phyloP scores from a whole-genome alignment of 2,888 invertebrate species.

The Oscheius sp. region DNA sequence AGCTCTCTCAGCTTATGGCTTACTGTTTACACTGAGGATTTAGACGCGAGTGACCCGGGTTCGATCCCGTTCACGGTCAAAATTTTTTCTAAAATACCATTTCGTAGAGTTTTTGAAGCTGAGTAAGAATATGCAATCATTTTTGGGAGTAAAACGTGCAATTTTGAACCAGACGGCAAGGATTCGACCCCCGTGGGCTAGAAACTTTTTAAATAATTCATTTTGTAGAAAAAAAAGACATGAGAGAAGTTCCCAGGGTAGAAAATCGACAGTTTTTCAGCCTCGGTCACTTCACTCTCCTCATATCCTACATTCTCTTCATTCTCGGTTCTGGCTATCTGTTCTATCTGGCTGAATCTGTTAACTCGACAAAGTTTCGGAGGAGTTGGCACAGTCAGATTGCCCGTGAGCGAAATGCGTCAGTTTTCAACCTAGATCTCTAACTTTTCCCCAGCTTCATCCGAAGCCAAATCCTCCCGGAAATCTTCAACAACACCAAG shows the following conservation, averaged over 20 bases:
- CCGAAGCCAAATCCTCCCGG: slow-evolving; percentile 47
- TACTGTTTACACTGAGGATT: too few relatives aligned
- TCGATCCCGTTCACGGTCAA: too few relatives aligned
- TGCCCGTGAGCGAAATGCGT: slow-evolving; percentile 33
- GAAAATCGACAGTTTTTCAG: slow-evolving; percentile 10
- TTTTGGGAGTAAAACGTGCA: too few relatives aligned
- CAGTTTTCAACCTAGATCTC: neutral
- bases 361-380: slow-evolving; percentile 8
- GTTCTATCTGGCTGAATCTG: slow-evolving; percentile 49
- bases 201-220: too few relatives aligned
- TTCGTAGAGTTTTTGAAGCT: too few relatives aligned
- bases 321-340: slow-evolving; percentile 42
- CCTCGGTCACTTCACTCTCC: slow-evolving; percentile 49
- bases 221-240: too few relatives aligned
- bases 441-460: slow-evolving; percentile 43
- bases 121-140: too few relatives aligned
- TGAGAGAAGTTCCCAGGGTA: too few relatives aligned
- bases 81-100: neutral
- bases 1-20: too few relatives aligned
- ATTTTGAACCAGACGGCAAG: too few relatives aligned
- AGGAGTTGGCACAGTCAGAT: slow-evolving; percentile 19
- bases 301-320: slow-evolving; percentile 45
- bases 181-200: too few relatives aligned
- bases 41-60: too few relatives aligned
- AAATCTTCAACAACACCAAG: slow-evolving; percentile 63